Conservation (phyloP, 1,140 invertebrate species). For the Coenobita brevimanus region DNA sequence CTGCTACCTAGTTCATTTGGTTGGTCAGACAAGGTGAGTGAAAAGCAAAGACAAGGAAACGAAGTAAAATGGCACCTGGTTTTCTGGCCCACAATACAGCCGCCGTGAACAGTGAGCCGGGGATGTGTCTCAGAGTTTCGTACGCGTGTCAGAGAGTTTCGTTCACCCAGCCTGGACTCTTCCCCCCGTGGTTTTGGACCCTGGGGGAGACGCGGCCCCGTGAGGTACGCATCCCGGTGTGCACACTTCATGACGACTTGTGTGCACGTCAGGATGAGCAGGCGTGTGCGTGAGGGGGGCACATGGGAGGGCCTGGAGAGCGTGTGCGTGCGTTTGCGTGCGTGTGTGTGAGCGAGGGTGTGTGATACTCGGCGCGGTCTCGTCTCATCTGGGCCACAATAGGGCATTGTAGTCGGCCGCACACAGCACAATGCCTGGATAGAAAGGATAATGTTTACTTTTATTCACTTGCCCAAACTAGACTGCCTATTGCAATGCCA, state of each 20-base stretch:
- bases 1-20: constrained; percentile 41
- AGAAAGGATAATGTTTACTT: constrained; percentile 65
- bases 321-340: constrained; percentile 3
- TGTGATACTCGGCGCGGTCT: constrained; percentile 46
- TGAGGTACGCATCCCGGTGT: not conserved
- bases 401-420: constrained; percentile 56
- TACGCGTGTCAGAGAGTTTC: constrained; percentile 4
- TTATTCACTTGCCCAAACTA: constrained; percentile 64
- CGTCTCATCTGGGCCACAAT: constrained; percentile 61
- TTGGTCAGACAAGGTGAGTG: constrained; percentile 51
- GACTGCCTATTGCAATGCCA: constrained; percentile 63
- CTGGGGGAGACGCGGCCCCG: not conserved
- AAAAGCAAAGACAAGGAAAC: constrained; percentile 62
- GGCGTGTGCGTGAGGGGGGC: not conserved
- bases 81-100: constrained; percentile 59
- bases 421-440: constrained; percentile 58
- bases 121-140: constrained; percentile 30
- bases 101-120: not conserved
- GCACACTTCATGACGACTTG: too few relatives aligned
- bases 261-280: not conserved
- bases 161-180: not conserved
- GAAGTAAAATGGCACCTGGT: constrained; percentile 56
- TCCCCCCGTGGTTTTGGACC: not conserved
- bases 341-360: constrained; percentile 37
- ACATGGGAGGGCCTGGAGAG: not conserved